Conservation (phyloP, 2,888 invertebrate species). For the Macrosoma leucophasiata region DNA sequence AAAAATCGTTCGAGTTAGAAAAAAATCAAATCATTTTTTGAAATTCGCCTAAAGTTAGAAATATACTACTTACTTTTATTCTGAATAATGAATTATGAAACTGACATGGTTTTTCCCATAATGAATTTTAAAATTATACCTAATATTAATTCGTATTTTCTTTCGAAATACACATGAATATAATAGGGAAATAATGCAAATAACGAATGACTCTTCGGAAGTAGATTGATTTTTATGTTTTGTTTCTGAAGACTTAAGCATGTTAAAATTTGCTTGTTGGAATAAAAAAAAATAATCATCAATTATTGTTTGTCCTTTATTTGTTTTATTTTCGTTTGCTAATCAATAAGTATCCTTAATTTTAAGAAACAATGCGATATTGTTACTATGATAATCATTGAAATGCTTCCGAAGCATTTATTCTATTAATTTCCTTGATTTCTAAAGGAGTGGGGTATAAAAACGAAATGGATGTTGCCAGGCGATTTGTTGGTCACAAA, state of each 20-base stretch:
- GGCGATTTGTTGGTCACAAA: too few relatives aligned
- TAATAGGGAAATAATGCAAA: background rate
- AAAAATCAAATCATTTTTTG: background rate
- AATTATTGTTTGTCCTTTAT: too few relatives aligned
- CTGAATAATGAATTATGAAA: background rate
- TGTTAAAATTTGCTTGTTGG: too few relatives aligned
- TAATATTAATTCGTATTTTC: background rate
- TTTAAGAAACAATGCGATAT: background rate
- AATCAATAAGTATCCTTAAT: too few relatives aligned
- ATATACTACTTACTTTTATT: background rate
- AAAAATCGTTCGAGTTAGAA: background rate
- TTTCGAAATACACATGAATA: background rate
- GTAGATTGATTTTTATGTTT: too few relatives aligned
- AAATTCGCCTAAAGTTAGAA: background rate
- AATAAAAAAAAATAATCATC: too few relatives aligned
- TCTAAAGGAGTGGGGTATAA: background rate
- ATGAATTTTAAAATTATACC: background rate
- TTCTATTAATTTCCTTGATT: background rate
- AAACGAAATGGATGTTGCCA: too few relatives aligned
- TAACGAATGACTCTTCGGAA: too few relatives aligned
- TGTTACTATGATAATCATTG: background rate
- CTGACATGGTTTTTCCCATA: background rate
- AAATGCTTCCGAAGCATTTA: background rate
- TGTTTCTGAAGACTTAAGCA: too few relatives aligned
- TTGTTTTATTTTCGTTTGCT: too few relatives aligned